Conservation (phyloP, 2,113 vertebrate genomes). For the Heteronetta atricapilla region DNA sequence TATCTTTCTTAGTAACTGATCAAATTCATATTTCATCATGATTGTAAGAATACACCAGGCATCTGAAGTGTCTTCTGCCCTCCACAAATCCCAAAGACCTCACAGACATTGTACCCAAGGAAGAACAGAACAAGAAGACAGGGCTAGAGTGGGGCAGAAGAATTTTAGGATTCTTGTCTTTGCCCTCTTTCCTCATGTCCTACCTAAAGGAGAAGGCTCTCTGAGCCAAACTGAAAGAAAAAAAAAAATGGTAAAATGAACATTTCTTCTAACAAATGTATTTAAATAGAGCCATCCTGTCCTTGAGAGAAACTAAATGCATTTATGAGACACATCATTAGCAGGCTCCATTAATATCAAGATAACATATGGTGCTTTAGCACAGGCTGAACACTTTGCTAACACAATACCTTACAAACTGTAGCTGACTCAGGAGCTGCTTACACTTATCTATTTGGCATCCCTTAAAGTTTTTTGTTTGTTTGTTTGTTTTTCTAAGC, state of each 20-base stretch:
- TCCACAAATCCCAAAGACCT: not conserved
- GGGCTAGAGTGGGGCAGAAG: not conserved
- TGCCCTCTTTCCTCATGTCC: not conserved
- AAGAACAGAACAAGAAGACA: not conserved
- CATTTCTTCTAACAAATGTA: not conserved
- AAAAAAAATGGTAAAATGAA: too few relatives aligned
- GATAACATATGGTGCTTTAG: not conserved
- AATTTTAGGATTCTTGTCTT: not conserved
- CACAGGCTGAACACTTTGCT: not conserved
- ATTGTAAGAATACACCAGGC: accelerated
- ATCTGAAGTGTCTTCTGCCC: not conserved
- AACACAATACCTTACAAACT: not conserved
- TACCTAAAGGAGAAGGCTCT: not conserved
- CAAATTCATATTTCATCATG: not conserved
- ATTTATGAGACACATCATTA: not conserved
- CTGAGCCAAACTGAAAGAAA: not conserved
- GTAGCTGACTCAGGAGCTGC: not conserved
- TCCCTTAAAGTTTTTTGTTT: not conserved
- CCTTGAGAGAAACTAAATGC: not conserved
- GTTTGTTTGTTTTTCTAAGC: not conserved
- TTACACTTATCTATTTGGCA: not conserved
- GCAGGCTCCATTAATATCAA: not conserved
- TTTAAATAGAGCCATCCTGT: not conserved
- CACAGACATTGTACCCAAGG: not conserved
- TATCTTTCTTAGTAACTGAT: not conserved